Evolutionary conservation across 2,113 vertebrate genomes (phyloP).

Genomic region (Raja brachyura): DNA sequence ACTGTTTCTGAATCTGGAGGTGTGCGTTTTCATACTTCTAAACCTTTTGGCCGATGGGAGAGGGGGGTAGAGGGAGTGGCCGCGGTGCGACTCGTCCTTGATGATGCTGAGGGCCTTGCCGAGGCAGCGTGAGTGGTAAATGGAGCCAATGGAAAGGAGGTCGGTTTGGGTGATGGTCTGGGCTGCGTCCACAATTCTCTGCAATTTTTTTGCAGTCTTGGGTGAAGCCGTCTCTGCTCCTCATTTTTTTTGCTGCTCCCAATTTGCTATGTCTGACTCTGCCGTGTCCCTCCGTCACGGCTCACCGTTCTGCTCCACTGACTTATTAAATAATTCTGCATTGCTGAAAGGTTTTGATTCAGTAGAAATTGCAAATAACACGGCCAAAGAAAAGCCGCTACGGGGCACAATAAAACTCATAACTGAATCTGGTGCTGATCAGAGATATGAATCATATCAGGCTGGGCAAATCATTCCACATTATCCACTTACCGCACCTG

Average conservation of each 20-base stretch:
- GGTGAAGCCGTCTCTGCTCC: no score
- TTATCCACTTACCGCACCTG: constrained; percentile 26
- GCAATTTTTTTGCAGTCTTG: no score
- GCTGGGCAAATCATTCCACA: neutral
- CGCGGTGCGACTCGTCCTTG: no score
- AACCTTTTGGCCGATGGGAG: no score
- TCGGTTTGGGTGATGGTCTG: no score
- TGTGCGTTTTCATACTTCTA: no score
- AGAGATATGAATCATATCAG: constrained; percentile 25
- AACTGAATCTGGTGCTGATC: constrained; percentile 11
- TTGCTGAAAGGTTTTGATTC: constrained; percentile 11
- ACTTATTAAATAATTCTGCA: constrained; percentile 21
- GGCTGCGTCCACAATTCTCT: no score
- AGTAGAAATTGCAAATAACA: constrained; percentile 27
- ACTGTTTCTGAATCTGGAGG: no score
- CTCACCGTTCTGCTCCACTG: neutral
- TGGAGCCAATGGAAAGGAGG: no score
- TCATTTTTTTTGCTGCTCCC: neutral
- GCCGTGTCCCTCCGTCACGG: neutral
- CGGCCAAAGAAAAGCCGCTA: neutral
- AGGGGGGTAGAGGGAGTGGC: no score
- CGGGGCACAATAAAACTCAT: constrained; percentile 11
- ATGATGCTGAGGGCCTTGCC: no score
- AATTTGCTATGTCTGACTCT: neutral
- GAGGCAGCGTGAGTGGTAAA: no score